phyloP scores from a whole-genome alignment of 2,888 invertebrate genomes.

The Miltochrista miniata region DNA sequence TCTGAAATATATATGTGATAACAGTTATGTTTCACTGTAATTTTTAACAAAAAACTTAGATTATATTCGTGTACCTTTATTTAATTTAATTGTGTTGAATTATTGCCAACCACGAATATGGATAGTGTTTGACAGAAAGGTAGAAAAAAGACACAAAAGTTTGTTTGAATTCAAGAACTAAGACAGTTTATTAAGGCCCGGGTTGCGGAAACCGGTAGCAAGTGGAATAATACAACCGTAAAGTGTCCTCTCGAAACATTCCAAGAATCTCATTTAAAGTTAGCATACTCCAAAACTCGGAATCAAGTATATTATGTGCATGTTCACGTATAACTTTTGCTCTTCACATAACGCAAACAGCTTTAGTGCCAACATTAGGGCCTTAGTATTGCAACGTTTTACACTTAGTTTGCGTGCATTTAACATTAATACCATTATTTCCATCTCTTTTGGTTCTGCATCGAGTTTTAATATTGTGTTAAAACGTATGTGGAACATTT shows the following conservation, averaged over 20 bases:
- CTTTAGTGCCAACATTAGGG: conserved; percentile 43
- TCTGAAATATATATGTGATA: too few relatives aligned
- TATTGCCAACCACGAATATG: background rate
- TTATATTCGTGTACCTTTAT: too few relatives aligned
- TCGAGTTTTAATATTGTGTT: conserved; percentile 5
- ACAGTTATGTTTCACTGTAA: too few relatives aligned
- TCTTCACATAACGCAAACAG: conserved; percentile 48
- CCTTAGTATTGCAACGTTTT: conserved; percentile 42
- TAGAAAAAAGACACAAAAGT: conserved; percentile 15
- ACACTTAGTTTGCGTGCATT: conserved; percentile 36
- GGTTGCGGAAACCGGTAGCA: conserved; percentile 28
- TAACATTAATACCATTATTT: conserved; percentile 24
- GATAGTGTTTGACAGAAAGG: conserved; percentile 3
- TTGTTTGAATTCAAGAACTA: conserved; percentile 1
- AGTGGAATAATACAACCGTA: conserved; percentile 46
- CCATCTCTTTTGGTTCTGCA: conserved; percentile 22
- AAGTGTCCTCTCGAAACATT: conserved; percentile 62
- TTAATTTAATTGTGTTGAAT: too few relatives aligned
- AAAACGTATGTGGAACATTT: too few relatives aligned
- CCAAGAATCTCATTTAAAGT: conserved; percentile 68
- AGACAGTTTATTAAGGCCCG: conserved; percentile 23
- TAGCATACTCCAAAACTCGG: conserved; percentile 58
- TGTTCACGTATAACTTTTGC: conserved; percentile 44
- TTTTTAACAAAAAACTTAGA: too few relatives aligned
- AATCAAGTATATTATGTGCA: conserved; percentile 53